Percentiles rank a stretch among this genome's conserved stretches.
phyloP scores from a whole-genome alignment of 2,797 vertebrate species.

The Mallotus villosus region DNA sequence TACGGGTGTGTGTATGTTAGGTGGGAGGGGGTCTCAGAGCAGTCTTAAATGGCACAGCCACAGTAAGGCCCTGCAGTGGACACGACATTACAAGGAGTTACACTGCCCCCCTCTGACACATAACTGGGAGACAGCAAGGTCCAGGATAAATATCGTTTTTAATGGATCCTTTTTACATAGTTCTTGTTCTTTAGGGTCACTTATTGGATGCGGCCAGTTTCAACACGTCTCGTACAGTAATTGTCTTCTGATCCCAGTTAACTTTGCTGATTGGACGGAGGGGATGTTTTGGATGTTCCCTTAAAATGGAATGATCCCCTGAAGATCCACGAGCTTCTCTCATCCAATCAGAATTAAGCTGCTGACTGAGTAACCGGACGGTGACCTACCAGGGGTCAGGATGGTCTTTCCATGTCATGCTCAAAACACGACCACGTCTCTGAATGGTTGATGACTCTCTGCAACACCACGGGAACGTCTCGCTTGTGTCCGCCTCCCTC shows the following conservation, averaged over 20 bases:
- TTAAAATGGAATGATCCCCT: neutral
- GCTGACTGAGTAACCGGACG: neutral
- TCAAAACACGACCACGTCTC: neutral
- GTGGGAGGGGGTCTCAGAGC: neutral
- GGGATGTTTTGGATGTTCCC: neutral
- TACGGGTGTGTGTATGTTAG: constrained; percentile 25
- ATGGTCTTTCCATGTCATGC: neutral
- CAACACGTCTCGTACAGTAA: neutral
- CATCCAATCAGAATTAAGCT: neutral
- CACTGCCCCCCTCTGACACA: neutral
- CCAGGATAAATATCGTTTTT: neutral
- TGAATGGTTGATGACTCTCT: neutral
- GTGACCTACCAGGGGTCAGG: neutral
- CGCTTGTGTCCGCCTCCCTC: neutral
- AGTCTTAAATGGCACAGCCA: neutral
- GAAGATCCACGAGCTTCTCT: neutral
- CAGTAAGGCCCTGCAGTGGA: neutral
- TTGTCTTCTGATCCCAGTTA: neutral
- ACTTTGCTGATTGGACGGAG: neutral
- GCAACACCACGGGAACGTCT: neutral
- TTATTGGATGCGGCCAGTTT: neutral
- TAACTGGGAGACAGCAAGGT: neutral
- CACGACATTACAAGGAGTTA: neutral
- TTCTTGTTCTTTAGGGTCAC: neutral
- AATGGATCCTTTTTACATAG: no score